Evolutionary conservation across 92 coral and sea anemone genomes (phyloP), one percentile per base, ranked within the genome.

Genomic region (Ricordea florida): DNA sequence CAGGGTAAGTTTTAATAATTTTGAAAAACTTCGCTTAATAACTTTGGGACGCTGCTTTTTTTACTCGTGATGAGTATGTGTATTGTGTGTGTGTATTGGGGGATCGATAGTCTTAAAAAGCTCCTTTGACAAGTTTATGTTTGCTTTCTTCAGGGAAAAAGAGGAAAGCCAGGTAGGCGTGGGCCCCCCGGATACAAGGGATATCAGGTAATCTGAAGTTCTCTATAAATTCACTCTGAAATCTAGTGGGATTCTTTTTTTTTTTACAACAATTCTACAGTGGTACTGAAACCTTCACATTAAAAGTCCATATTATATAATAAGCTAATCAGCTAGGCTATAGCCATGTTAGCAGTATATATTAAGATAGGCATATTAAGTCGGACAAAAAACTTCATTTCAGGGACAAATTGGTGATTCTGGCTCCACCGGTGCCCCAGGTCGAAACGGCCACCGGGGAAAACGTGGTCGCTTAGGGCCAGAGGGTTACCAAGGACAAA

Each of bases 371-470:
- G n/a, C n/a, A n/a, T n/a, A n/a, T n/a, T n/a, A n/a, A n/a, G n/a
- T n/a, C n/a, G n/a, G n/a, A n/a, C n/a, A n/a, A n/a, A n/a, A n/a
- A n/a, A n/a, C n/a, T n/a, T n/a, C 30, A 9, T 47, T 61, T 11
- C 55, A 70, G 77, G 77, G 77, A 27, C 11, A 13, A 15, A 8
- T 55, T 22, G 96, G 96, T 1, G 83, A 65, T 33, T 81, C 83
- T 22, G 93, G 93, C 1, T 40, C 45, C 13, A 85, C 78, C 30
- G 93, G 89, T 3, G 46, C 57, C 20, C 62, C 34, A 10, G 93
- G 93, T 16, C 71, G 81, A 43, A 25, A 38, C 56, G 93, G 93
- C 49, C 93, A 67, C 33, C 77, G 63, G 25, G 93, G 88, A 41
- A 78, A 74, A 58, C 88, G 88, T 25, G 88, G 88, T 34, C 52